Evolutionary conservation across 2,113 vertebrate species (phyloP), one percentile per base, ranked within the genome.

Genomic region (Malurus alboscapulatus): DNA sequence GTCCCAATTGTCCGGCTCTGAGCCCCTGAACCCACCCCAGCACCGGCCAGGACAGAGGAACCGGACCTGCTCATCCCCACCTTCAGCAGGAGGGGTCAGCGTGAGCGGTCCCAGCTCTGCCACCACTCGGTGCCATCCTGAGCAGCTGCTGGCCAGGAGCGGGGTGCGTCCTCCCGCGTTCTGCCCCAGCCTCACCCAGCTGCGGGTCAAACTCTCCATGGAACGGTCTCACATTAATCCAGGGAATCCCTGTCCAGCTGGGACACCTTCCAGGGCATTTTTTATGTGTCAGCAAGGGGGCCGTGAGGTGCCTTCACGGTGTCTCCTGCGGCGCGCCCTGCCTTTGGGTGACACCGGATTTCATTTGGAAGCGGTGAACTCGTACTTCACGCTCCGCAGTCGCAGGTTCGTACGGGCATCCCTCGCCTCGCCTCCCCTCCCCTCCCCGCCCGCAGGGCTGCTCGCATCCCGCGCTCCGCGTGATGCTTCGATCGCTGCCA

Each of bases 261-360:
- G 38, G 13, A 75, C 38, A 54, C 14, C 38, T n/a, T 8, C 57
- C 75, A 8, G 57, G 27, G 34, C 19, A 19, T 24, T 29, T 16
- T 3, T 21, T 11, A 2, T 0, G 0, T 1, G 5, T 3, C 58
- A 24, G 73, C 54, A 51, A 2, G 0, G 14, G 69, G 22, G 20
- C 18, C 3, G 4, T 2, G 30, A 11, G 7, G 32, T 1, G 9
- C 66, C 74, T 4, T 48, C 29, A 5, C 53, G 34, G 30, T 4
- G 13, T 17, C 71, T 58, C 10, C 3, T 4, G 48, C 66, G 58
- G 66, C 21, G 1, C 50, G 40, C 69, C 34, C 44, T 25, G 81
- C 45, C 62, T 45, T 50, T 14, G 21, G 21, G 21, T 17, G 66
- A 21, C 47, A 7, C 3, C 0, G 1, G 21, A 1, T 42, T 42